phyloP scores from a whole-genome alignment of 2,797 vertebrate genomes.

The Gymnodraco acuticeps region DNA sequence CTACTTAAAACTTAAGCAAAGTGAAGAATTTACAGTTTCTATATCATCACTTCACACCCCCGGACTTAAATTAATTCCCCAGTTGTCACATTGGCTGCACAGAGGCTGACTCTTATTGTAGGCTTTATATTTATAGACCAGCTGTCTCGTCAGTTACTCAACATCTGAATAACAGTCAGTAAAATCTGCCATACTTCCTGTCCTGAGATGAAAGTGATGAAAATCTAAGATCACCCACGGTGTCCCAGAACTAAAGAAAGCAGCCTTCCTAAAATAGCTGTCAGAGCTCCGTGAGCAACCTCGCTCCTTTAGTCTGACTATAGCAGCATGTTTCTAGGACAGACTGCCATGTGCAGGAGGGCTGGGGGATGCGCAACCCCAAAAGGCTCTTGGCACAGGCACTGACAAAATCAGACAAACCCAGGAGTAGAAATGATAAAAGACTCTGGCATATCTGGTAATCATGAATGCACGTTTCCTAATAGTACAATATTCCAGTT shows the following conservation, averaged over 20 bases:
- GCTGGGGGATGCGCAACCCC: slow-evolving; percentile 64
- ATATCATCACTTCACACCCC: slow-evolving; percentile 35
- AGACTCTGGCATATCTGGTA: slow-evolving; percentile 24
- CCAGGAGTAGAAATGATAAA: slow-evolving; percentile 31
- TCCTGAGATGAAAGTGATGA: slow-evolving; percentile 64
- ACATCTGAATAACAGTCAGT: slow-evolving; percentile 60
- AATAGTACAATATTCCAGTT: slow-evolving; percentile 7
- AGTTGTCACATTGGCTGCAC: slow-evolving; percentile 35
- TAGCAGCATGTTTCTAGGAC: slow-evolving; percentile 72
- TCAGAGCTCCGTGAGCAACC: slow-evolving; percentile 54
- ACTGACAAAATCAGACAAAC: slow-evolving; percentile 45
- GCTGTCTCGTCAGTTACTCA: slow-evolving; percentile 56
- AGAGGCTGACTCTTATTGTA: slow-evolving; percentile 16
- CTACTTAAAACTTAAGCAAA: slow-evolving; percentile 56
- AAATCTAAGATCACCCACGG: slow-evolving; percentile 70
- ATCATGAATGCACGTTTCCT: neutral
- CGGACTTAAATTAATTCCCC: slow-evolving; percentile 37
- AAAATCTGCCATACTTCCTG: slow-evolving; percentile 53
- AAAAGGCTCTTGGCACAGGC: slow-evolving; percentile 42
- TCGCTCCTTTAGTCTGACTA: slow-evolving; percentile 48
- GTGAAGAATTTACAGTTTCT: slow-evolving; percentile 64
- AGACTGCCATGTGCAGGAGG: slow-evolving; percentile 54
- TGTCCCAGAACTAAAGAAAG: slow-evolving; percentile 71
- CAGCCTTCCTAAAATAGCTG: slow-evolving; percentile 68
- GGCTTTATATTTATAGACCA: slow-evolving; percentile 59